phyloP scores from a whole-genome alignment of 2,113 vertebrate species.

The Halcyon senegalensis region DNA sequence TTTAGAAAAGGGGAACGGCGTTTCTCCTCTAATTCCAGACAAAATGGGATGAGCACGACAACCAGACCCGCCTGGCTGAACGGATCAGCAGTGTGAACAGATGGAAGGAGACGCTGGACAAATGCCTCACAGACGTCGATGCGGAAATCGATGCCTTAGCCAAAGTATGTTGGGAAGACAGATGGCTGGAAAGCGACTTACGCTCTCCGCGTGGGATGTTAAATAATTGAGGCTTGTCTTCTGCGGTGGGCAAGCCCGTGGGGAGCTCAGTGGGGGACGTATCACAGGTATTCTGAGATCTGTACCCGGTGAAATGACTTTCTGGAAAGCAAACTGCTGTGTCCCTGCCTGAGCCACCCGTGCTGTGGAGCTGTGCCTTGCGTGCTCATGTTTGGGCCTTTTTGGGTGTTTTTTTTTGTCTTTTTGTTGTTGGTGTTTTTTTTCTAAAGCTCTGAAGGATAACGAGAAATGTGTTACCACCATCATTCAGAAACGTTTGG shows the following conservation, averaged over 20 bases:
- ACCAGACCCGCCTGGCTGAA: slow-evolving; percentile 79
- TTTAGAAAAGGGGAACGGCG: not conserved
- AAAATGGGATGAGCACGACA: slow-evolving; percentile 86
- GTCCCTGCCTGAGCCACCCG: not conserved
- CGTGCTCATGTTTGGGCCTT: not conserved
- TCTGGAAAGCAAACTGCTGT: not conserved
- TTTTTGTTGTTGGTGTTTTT: not conserved
- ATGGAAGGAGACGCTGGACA: slow-evolving; percentile 86
- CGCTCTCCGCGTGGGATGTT: not conserved
- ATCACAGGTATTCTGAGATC: not conserved
- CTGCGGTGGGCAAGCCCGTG: not conserved
- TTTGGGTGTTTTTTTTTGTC: not conserved
- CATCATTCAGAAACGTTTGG: not conserved
- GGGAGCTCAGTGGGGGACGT: not conserved
- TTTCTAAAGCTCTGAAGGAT: not conserved
- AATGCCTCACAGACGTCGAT: slow-evolving; percentile 82
- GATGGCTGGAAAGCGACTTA: slow-evolving; percentile 37
- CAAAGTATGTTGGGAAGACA: slow-evolving; percentile 48
- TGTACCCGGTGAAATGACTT: not conserved
- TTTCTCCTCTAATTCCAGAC: slow-evolving; percentile 77
- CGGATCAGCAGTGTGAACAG: slow-evolving; percentile 79
- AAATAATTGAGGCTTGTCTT: not conserved
- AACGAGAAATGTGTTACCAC: not conserved
- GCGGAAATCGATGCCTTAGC: slow-evolving; percentile 87
- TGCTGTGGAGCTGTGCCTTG: not conserved